Conservation (phyloP, 1,140 invertebrate genomes). For the Aphelenchoides fujianensis region DNA sequence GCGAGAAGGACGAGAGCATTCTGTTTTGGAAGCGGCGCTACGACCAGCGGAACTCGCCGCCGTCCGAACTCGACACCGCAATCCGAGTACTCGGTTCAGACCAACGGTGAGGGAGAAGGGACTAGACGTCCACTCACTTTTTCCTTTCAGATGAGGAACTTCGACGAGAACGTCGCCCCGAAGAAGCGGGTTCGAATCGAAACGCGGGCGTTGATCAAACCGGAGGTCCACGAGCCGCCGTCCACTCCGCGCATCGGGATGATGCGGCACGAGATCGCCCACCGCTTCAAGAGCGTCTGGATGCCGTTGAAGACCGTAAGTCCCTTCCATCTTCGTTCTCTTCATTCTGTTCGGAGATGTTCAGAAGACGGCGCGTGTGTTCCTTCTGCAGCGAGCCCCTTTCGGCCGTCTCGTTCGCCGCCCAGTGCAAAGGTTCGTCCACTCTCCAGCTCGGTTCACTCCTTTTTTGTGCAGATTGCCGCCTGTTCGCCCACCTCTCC, state of each 20-base stretch:
- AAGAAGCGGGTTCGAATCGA: not conserved
- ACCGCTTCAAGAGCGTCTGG: conserved; percentile 18
- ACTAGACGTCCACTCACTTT: not conserved
- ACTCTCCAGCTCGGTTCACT: not conserved
- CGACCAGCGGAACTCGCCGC: conserved; percentile 1
- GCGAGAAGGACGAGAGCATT: not conserved
- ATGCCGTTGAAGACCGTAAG: conserved; percentile 5
- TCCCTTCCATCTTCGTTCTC: not conserved
- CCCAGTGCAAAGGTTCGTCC: not conserved
- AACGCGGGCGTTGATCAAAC: not conserved
- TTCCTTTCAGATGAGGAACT: not conserved
- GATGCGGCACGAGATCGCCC: conserved; percentile 19
- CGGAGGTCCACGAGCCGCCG: not conserved
- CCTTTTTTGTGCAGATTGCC: conserved; percentile 19
- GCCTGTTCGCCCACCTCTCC: conserved; percentile 8
- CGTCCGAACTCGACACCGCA: conserved; percentile 1
- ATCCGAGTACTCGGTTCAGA: not conserved
- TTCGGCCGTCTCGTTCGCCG: not conserved
- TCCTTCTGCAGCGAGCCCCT: not conserved
- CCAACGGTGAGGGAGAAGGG: not conserved
- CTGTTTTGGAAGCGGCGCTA: conserved; percentile 7
- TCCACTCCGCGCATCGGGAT: conserved; percentile 1
- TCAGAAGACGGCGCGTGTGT: conserved; percentile 4
- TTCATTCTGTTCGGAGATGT: not conserved
- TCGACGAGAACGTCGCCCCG: not conserved